These are phyloP conservation scores for Diplodus puntazzo DNA, from an alignment of 2,797 vertebrate genomes.

Conservation along the genomic window DNA sequence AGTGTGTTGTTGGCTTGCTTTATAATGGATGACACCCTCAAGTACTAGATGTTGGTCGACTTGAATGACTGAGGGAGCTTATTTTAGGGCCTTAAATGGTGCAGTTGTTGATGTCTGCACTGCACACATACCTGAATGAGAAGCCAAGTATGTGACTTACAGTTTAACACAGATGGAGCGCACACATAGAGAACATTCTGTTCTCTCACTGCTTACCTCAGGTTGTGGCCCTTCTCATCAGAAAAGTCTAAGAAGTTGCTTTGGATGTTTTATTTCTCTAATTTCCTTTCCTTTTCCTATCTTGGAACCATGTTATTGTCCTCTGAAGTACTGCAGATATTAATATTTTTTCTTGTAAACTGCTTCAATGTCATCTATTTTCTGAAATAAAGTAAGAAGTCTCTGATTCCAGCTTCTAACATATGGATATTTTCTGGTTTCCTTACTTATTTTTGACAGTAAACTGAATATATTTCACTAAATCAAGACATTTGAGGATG, in stretches of 20 bases:
- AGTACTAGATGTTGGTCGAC: constrained; percentile 3
- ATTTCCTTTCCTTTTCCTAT: constrained; percentile 25
- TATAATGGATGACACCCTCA: constrained; percentile 24
- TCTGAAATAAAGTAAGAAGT: too few relatives aligned
- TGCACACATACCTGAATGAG: constrained; percentile 54
- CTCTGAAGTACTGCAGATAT: background rate
- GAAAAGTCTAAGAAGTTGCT: constrained; percentile 32
- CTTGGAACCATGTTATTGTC: background rate
- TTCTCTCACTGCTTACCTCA: constrained; percentile 45
- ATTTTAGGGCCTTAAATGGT: constrained; percentile 57
- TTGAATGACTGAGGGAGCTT: constrained; percentile 13
- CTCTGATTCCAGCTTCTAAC: too few relatives aligned
- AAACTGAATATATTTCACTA: too few relatives aligned
- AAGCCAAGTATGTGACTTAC: constrained; percentile 51
- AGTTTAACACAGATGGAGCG: constrained; percentile 40
- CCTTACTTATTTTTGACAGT: too few relatives aligned
- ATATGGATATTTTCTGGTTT: too few relatives aligned
- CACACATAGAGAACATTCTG: constrained; percentile 50
- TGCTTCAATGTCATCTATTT: background rate
- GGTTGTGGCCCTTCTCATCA: constrained; percentile 16
- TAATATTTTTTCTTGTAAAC: constrained; percentile 11
- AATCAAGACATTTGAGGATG: too few relatives aligned
- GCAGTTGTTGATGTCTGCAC: constrained; percentile 50
- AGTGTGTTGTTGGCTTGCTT: background rate
- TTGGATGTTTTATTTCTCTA: constrained; percentile 19